A percentile compares a stretch with the other conserved stretches of the same genome.
These are phyloP conservation scores for Cairina moschata DNA, from an alignment of 2,113 vertebrate species.

Conservation along the genomic window DNA sequence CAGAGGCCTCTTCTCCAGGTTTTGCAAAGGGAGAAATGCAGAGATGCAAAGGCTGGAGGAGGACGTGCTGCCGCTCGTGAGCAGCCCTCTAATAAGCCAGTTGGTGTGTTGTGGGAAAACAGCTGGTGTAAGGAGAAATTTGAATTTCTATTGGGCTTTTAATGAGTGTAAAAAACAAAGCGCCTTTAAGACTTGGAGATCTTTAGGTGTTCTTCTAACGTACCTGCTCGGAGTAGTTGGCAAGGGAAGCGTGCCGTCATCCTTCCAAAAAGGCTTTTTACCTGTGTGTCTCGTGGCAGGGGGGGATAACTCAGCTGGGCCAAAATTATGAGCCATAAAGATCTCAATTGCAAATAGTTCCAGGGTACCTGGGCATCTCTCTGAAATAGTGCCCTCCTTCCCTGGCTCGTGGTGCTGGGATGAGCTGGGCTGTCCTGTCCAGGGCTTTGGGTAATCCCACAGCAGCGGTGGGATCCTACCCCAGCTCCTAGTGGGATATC, in stretches of 20 bases:
- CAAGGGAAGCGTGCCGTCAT: background rate
- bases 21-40: background rate
- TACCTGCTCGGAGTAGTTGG: background rate
- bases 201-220: background rate
- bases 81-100: background rate
- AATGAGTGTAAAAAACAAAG: background rate
- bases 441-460: too few relatives aligned
- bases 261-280: background rate
- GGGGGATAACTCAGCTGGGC: background rate
- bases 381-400: background rate
- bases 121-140: constrained; percentile 10
- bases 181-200: background rate
- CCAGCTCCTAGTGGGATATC: background rate
- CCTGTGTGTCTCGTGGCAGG: background rate
- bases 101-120: constrained; percentile 9
- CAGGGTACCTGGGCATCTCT: background rate
- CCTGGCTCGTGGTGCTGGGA: background rate
- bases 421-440: background rate
- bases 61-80: background rate
- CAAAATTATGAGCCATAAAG: background rate
- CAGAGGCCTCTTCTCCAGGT: background rate
- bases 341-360: background rate
- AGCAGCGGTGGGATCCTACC: background rate
- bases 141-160: constrained; percentile 27
- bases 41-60: background rate